Conservation (phyloP, 2,888 invertebrate genomes). For the Linnaemya vulpina region DNA sequence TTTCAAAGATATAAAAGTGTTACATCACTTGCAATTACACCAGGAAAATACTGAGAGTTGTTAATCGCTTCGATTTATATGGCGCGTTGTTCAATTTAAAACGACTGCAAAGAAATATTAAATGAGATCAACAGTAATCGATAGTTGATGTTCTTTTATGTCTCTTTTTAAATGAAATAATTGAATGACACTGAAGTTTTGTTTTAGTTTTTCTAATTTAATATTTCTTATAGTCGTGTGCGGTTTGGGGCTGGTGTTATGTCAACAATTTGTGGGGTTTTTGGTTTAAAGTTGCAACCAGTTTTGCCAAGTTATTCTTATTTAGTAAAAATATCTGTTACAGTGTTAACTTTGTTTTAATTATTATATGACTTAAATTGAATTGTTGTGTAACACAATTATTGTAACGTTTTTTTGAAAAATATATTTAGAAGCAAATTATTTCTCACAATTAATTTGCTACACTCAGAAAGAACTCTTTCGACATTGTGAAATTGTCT, state of each 20-base stretch:
- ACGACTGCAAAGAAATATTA: background rate
- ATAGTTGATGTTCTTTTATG: background rate
- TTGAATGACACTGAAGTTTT: background rate
- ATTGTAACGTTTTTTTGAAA: background rate
- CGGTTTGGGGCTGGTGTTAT: background rate
- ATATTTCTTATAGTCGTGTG: background rate
- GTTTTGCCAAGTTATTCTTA: conserved; percentile 27
- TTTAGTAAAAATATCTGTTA: conserved; percentile 24
- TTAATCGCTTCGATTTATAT: background rate
- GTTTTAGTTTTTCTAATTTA: conserved; percentile 10
- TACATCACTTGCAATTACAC: conserved; percentile 15
- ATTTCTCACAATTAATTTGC: too few species aligned
- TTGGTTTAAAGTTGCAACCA: conserved; percentile 25
- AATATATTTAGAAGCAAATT: too few species aligned
- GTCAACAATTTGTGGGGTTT: background rate
- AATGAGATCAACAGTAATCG: background rate
- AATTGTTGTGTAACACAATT: background rate
- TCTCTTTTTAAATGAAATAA: background rate
- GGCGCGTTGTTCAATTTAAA: background rate
- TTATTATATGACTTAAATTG: background rate
- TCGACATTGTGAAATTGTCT: too few species aligned
- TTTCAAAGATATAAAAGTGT: conserved; percentile 33
- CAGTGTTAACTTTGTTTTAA: background rate
- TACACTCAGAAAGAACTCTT: too few species aligned
- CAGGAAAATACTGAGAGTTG: conserved; percentile 5